Base-by-base conservation (phyloP, 2,797 vertebrate species). In the Phrynocephalus vlangalii region DNA sequence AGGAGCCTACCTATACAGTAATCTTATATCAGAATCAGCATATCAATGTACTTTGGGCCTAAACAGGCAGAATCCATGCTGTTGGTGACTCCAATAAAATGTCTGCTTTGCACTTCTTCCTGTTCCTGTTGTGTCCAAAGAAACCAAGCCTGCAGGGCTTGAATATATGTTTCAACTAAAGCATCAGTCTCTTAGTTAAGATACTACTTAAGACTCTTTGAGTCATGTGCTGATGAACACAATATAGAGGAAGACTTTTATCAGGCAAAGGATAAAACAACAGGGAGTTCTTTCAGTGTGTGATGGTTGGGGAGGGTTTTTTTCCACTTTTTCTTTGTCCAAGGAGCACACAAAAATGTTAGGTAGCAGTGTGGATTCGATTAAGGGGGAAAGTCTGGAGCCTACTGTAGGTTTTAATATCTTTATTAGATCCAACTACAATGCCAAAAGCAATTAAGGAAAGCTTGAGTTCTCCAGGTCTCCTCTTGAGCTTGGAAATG, bases 71-170 rank as follows among this genome's bases (percentile, higher is more conserved):
- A 52, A 63, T 71, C 24, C 38, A 82, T 52, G 56, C 66, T 38
- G 50, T 56, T n/a, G 30, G 52, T 33, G 10, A 9, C 52, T 28
- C 48, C 63, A 87, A 79, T 79, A 86, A 86, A 84, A 68, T 80
- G 38, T 87, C 60, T 87, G 15, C 80, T 81, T 90, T 90, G 77
- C 5, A 10, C 63, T 76, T 67, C 66, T 78, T 85, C 50, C 18
- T 44, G 1, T 48, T 88, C 87, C 30, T 68, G 22, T 82, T 9
- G 33, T 52, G 52, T 82, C 71, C 68, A 38, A 44, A 75, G 52
- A 72, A 84, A 84, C 56, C 52, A 84, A 63, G n/a, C 38, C 50
- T 77, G 66, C 63, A 78, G 89, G 52, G 72, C n/a, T 67, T 38
- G 72, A 26, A 15, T 90, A 68, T 72, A 63, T 76, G 13, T 71